Evolutionary conservation across 2,888 invertebrate species (phyloP).

Genomic region (Nemotelus pantherinus): DNA sequence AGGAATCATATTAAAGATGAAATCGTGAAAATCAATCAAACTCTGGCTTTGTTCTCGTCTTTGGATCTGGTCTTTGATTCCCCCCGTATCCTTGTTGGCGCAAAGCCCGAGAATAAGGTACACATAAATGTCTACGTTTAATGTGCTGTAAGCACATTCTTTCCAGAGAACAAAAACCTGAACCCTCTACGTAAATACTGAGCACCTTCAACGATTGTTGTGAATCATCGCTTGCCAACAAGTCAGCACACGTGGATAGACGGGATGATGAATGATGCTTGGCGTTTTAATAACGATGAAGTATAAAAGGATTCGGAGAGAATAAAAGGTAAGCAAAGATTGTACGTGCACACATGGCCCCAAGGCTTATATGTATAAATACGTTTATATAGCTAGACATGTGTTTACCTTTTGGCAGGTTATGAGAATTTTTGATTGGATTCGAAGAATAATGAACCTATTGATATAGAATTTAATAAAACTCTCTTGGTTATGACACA

Average conservation of each 20-base stretch:
- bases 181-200: conserved; percentile 18
- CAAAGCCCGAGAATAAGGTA: too few relatives aligned
- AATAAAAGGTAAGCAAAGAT: conserved; percentile 24
- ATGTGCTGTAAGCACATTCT: too few relatives aligned
- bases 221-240: neutral
- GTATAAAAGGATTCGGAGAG: conserved; percentile 15
- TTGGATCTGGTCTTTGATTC: neutral
- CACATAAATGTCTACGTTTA: too few relatives aligned
- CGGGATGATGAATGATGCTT: conserved; percentile 39
- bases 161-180: conserved; percentile 21
- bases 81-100: too few relatives aligned
- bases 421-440: conserved; percentile 30
- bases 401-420: conserved; percentile 33
- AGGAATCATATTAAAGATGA: neutral
- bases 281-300: conserved; percentile 31
- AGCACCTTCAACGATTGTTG: conserved; percentile 4
- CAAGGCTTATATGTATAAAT: neutral
- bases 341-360: neutral
- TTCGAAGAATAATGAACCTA: conserved; percentile 6
- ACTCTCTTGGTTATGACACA: too few relatives aligned
- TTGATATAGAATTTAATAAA: neutral
- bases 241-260: conserved; percentile 29
- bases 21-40: conserved; percentile 28
- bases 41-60: neutral
- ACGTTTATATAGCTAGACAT: neutral